Percentiles rank a stretch among this genome's conserved stretches.
Evolutionary conservation across 2,797 vertebrate species (phyloP).

Genomic region (Adrianichthys oophorus): DNA sequence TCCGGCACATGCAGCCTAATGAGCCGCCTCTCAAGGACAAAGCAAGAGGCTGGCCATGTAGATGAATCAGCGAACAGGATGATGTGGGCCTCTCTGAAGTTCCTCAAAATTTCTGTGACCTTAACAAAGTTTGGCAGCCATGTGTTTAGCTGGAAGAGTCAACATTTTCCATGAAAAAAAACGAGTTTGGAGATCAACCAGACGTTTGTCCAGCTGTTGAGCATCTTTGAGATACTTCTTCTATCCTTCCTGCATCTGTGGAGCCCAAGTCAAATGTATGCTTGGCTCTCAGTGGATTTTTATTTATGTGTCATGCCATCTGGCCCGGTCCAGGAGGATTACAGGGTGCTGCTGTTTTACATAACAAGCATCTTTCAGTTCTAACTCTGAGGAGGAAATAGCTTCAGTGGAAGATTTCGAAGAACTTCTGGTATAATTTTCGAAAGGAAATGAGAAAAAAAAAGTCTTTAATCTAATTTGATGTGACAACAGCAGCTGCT

Average conservation of each 20-base stretch:
- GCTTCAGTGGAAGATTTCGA: background rate
- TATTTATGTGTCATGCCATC: background rate
- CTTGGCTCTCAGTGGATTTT: conserved; percentile 2
- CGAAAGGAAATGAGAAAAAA: background rate
- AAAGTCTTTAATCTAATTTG: too few species aligned
- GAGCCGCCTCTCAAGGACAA: conserved; percentile 67
- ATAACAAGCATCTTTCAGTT: background rate
- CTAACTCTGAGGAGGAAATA: too few species aligned
- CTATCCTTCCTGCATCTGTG: background rate
- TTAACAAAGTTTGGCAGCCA: conserved; percentile 1
- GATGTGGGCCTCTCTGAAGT: conserved; percentile 20
- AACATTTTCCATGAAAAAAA: conserved; percentile 14
- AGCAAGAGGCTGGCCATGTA: conserved; percentile 8
- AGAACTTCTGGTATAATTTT: background rate
- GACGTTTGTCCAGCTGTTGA: conserved; percentile 28
- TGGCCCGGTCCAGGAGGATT: background rate
- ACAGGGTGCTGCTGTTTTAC: background rate
- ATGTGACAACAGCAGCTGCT: too few species aligned
- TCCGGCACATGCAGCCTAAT: conserved; percentile 59
- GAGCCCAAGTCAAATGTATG: background rate
- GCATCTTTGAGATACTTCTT: conserved; percentile 2
- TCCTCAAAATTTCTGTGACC: background rate
- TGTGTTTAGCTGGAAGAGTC: background rate
- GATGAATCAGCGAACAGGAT: conserved; percentile 16
- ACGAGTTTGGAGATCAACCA: conserved; percentile 3